These are phyloP conservation scores for Hassar affinis DNA, from an alignment of 2,113 vertebrate species.

Conservation along the genomic window DNA sequence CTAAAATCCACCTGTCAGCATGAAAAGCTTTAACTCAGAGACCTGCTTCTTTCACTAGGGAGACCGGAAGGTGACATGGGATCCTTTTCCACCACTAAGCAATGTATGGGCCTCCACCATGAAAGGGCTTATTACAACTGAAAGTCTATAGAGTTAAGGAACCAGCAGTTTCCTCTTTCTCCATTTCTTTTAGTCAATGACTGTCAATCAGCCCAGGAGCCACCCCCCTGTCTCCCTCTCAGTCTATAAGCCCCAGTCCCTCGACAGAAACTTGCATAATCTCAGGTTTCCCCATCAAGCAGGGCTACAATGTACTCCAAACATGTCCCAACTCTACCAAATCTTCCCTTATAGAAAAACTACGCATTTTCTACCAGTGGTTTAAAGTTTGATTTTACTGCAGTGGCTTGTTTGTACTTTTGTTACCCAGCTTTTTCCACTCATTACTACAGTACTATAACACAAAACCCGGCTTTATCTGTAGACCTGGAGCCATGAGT, in stretches of 20 bases:
- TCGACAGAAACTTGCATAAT: neutral
- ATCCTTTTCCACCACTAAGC: neutral
- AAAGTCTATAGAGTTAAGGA: neutral
- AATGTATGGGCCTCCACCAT: neutral
- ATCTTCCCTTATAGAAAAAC: neutral
- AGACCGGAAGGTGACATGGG: neutral
- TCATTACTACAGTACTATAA: neutral
- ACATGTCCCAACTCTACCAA: no score
- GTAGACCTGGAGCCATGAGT: neutral
- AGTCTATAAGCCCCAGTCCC: neutral
- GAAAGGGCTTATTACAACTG: neutral
- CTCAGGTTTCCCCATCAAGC: constrained; percentile 4
- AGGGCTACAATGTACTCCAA: neutral
- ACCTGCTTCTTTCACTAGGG: constrained; percentile 11
- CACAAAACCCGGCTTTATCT: neutral
- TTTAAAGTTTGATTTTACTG: neutral
- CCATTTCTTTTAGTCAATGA: neutral
- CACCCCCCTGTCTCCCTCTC: neutral
- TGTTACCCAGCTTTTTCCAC: neutral
- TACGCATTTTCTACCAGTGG: neutral
- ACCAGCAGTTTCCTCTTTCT: neutral
- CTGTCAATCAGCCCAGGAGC: constrained; percentile 3
- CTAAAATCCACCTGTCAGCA: neutral
- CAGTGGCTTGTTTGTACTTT: neutral
- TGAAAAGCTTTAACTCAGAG: neutral